phyloP scores from a whole-genome alignment of 2,888 invertebrate genomes.

The Oscheius myriophilus region DNA sequence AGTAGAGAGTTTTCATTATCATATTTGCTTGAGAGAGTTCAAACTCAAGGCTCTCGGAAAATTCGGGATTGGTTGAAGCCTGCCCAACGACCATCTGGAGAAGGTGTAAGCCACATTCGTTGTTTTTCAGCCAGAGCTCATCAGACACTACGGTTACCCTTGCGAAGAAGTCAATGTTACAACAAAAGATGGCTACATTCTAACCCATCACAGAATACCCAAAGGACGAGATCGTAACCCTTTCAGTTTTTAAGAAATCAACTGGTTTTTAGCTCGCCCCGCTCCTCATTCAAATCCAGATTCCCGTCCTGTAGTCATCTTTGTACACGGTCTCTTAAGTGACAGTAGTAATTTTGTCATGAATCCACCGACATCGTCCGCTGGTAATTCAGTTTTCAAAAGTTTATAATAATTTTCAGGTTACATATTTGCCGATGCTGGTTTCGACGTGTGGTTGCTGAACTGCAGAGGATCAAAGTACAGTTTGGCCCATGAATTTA shows the following conservation, averaged over 20 bases:
- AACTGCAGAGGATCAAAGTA: conserved; percentile 85
- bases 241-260: not conserved
- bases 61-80: too few relatives aligned
- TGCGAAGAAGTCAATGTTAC: conserved; percentile 72
- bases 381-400: conserved; percentile 31
- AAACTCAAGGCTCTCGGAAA: too few relatives aligned
- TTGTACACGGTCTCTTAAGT: conserved; percentile 62
- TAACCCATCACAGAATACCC: conserved; percentile 75
- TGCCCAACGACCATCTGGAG: too few relatives aligned
- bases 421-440: conserved; percentile 72
- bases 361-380: conserved; percentile 53
- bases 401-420: conserved; percentile 30
- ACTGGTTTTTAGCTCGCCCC: not conserved
- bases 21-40: too few relatives aligned
- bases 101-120: too few relatives aligned
- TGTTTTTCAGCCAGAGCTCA: conserved; percentile 67
- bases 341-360: conserved; percentile 58
- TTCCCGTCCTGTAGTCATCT: conserved; percentile 49
- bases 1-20: too few relatives aligned
- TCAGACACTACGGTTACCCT: conserved; percentile 73
- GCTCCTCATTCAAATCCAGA: not conserved
- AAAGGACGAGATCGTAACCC: conserved; percentile 52
- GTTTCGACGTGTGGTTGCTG: conserved; percentile 83
- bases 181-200: conserved; percentile 73
- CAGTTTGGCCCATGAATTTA: conserved; percentile 78